Conservation (phyloP, 2,797 vertebrate species). For the Myotis daubentonii region DNA sequence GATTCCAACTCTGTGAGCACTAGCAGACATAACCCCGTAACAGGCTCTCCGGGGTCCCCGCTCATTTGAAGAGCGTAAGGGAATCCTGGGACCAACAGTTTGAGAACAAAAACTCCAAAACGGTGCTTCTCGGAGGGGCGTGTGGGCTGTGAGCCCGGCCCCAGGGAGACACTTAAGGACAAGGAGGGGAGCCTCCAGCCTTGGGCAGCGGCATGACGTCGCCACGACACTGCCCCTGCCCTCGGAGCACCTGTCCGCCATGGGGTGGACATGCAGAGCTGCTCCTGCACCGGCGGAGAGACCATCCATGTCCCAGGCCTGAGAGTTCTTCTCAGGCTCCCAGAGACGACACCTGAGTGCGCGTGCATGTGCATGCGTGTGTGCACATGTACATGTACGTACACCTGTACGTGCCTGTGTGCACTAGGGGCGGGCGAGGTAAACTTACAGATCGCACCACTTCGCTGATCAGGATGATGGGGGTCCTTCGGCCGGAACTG, state of each 20-base stretch:
- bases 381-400: not conserved
- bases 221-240: too few species aligned
- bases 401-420: not conserved
- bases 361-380: fast-evolving
- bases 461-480: conserved; percentile 95
- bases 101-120: fast-evolving
- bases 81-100: too few species aligned
- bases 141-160: not conserved
- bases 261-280: fast-evolving
- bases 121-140: not conserved
- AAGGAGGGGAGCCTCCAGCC: not conserved
- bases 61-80: not conserved
- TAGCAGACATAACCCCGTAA: not conserved
- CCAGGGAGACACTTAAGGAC: fast-evolving
- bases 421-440: fast-evolving
- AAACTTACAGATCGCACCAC: conserved; percentile 96
- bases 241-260: too few species aligned
- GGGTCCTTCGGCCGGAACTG: conserved; percentile 92
- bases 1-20: fast-evolving
- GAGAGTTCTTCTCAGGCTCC: not conserved
- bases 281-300: not conserved
- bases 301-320: not conserved
- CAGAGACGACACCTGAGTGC: not conserved
- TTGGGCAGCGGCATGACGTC: too few species aligned
- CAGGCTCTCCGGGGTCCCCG: not conserved